Conservation (phyloP, 2,888 invertebrate species). For the Nomada lathburiana region DNA sequence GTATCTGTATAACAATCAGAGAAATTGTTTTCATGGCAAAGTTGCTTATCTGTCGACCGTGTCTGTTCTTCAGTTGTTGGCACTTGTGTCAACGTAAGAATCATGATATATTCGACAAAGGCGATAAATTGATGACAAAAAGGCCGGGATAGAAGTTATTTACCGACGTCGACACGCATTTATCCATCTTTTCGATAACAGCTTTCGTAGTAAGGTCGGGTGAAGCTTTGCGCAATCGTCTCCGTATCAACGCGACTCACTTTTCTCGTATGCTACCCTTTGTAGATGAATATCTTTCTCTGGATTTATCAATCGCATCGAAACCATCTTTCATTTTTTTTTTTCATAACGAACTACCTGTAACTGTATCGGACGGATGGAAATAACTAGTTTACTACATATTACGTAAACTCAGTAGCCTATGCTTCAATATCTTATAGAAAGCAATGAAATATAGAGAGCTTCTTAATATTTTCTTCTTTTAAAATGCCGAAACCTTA, state of each 20-base stretch:
- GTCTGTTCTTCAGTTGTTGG: constrained; percentile 52
- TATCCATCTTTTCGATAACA: constrained; percentile 34
- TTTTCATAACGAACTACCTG: too few species aligned
- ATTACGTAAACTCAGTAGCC: too few species aligned
- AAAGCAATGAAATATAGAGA: too few species aligned
- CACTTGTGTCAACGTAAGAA: constrained; percentile 63
- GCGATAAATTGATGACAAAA: constrained; percentile 40
- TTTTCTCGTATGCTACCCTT: too few species aligned
- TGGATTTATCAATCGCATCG: too few species aligned
- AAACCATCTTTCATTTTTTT: too few species aligned
- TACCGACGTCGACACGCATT: constrained; percentile 28
- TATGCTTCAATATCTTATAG: too few species aligned
- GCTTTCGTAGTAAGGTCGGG: constrained; percentile 43
- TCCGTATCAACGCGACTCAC: constrained; percentile 39
- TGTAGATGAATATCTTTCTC: too few species aligned
- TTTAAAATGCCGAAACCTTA: too few species aligned
- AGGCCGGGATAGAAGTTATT: constrained; percentile 44
- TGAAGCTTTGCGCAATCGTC: constrained; percentile 52
- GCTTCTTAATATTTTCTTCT: too few species aligned
- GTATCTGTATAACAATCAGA: constrained; percentile 2
- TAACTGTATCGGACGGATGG: too few species aligned
- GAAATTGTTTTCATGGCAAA: constrained; percentile 13
- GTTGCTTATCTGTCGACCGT: constrained; percentile 11
- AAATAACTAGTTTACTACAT: too few species aligned
- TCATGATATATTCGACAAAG: constrained; percentile 13